A percentile compares a stretch with the other conserved stretches of the same genome.
Evolutionary conservation across 2,113 vertebrate species (phyloP).

Genomic region (Lycaon pictus): DNA sequence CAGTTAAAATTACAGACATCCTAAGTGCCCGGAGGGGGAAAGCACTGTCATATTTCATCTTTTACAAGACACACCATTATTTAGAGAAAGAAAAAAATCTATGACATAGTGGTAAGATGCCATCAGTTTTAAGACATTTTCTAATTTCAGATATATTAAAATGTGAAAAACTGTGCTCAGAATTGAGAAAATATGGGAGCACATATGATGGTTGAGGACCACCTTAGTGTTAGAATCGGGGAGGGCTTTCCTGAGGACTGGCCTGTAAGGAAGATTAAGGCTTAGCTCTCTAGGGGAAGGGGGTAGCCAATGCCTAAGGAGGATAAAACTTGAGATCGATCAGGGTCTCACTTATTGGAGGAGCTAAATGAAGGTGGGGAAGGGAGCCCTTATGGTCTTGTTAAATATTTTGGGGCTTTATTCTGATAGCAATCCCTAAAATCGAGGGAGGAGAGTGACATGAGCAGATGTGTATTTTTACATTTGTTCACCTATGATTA

Average conservation of each 20-base stretch:
- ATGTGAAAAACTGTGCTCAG: neutral
- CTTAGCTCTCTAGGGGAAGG: neutral
- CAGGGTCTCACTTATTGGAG: neutral
- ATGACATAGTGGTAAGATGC: neutral
- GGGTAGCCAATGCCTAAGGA: neutral
- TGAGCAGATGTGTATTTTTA: neutral
- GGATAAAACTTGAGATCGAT: neutral
- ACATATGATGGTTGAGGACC: neutral
- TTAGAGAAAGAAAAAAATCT: neutral
- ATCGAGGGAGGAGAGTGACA: neutral
- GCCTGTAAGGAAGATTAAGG: neutral
- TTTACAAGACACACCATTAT: neutral
- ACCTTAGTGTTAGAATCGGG: neutral
- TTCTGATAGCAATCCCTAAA: neutral
- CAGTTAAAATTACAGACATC: neutral
- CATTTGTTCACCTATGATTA: neutral
- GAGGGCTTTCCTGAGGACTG: neutral
- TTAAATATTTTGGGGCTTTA: neutral
- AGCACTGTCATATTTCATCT: neutral
- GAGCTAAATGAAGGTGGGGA: neutral
- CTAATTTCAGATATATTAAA: neutral
- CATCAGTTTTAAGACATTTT: neutral
- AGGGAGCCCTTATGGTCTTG: neutral
- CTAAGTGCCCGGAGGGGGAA: neutral
- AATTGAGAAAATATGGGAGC: neutral